phyloP scores from a whole-genome alignment of 2,797 vertebrate species.

The Xyrichtys novacula region DNA sequence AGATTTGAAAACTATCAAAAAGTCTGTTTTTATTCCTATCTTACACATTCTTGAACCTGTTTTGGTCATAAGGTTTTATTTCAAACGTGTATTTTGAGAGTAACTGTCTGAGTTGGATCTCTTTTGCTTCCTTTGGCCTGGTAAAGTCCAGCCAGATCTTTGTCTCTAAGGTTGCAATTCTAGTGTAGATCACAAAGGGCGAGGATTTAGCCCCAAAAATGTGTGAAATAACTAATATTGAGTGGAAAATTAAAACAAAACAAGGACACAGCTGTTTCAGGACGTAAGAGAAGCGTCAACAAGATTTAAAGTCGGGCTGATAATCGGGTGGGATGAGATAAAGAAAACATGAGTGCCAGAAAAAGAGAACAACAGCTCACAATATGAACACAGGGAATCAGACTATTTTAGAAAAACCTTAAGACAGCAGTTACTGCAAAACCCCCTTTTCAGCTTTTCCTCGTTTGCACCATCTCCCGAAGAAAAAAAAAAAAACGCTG shows the following conservation, averaged over 20 bases:
- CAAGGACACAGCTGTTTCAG: slow-evolving; percentile 18
- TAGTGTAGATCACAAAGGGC: background rate
- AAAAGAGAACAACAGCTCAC: slow-evolving; percentile 10
- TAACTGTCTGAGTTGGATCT: background rate
- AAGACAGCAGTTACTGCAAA: slow-evolving; percentile 19
- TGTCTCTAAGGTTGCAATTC: background rate
- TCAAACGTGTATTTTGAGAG: background rate
- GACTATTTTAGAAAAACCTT: slow-evolving; percentile 27
- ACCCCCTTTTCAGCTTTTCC: slow-evolving; percentile 4
- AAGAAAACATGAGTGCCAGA: background rate
- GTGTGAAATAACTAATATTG: background rate
- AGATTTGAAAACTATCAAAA: too few species aligned
- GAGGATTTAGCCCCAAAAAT: slow-evolving; percentile 1
- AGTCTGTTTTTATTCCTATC: too few species aligned
- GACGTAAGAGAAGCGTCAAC: slow-evolving; percentile 26
- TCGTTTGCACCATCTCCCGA: slow-evolving; percentile 36
- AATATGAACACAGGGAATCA: slow-evolving; percentile 33
- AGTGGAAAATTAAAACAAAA: slow-evolving; percentile 2
- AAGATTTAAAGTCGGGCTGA: slow-evolving; percentile 22
- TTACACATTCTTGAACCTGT: too few species aligned
- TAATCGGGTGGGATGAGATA: slow-evolving; percentile 18
- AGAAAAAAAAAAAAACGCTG: slow-evolving; percentile 5
- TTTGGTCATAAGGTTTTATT: too few species aligned
- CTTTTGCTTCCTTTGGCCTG: background rate
- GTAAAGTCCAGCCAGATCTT: background rate